Percentiles rank a stretch among this genome's conserved stretches.
phyloP scores from a whole-genome alignment of 2,797 vertebrate genomes.

The Furcifer pardalis region DNA sequence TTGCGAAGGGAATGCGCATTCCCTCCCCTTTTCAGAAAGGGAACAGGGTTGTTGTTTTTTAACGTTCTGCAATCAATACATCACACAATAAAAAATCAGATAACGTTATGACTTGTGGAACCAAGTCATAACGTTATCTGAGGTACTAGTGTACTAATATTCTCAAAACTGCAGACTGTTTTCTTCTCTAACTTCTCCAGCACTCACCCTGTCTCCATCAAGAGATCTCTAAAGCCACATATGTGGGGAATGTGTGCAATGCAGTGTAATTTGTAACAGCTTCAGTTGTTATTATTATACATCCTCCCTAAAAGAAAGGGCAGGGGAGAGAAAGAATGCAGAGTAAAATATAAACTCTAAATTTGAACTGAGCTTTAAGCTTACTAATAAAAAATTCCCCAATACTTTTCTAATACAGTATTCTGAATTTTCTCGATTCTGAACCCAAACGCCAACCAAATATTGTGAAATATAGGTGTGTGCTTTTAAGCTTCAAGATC shows the following conservation, averaged over 20 bases:
- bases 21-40: too few species aligned
- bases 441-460: neutral
- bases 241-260: neutral
- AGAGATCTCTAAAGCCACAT: neutral
- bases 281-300: neutral
- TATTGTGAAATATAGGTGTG: neutral
- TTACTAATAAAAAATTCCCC: neutral
- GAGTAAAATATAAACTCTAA: neutral
- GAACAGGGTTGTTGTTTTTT: too few species aligned
- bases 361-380: neutral
- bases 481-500: neutral
- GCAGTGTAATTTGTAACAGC: neutral
- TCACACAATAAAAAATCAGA: too few species aligned
- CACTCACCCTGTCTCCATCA: neutral
- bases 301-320: neutral
- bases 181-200: neutral
- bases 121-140: too few species aligned
- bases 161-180: neutral
- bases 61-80: too few species aligned
- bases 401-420: neutral
- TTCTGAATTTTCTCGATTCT: too few species aligned
- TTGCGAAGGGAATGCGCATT: too few species aligned
- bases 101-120: too few species aligned
- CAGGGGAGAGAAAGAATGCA: neutral
- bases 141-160: neutral